These are phyloP conservation scores for Clamator glandarius DNA, from an alignment of 2,797 vertebrate species.

Conservation along the genomic window DNA sequence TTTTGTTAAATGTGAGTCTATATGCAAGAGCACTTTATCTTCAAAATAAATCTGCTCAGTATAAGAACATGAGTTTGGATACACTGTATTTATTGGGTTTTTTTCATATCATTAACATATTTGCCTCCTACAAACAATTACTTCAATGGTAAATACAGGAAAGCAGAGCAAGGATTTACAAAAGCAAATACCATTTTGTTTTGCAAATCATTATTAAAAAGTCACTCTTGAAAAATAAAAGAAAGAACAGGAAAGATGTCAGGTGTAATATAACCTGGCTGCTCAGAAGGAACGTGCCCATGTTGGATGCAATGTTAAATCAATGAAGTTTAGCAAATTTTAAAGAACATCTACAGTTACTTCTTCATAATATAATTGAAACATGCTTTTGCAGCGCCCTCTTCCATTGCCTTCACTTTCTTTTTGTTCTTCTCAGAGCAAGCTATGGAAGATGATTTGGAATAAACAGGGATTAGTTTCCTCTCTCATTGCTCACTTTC, in stretches of 20 bases:
- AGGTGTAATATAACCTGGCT: background rate
- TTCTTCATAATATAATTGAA: constrained; percentile 38
- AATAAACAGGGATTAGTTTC: constrained; percentile 47
- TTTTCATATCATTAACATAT: background rate
- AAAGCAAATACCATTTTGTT: background rate
- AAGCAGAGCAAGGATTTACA: background rate
- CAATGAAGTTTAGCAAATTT: constrained; percentile 37
- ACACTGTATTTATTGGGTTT: background rate
- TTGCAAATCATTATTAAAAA: constrained; percentile 17
- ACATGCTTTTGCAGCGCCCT: background rate
- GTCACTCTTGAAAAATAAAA: constrained; percentile 17
- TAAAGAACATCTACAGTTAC: constrained; percentile 15
- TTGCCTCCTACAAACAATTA: background rate
- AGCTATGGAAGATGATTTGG: background rate
- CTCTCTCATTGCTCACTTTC: background rate
- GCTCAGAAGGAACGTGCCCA: constrained; percentile 35
- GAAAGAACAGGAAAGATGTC: background rate
- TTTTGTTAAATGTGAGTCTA: background rate
- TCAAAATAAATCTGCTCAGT: constrained; percentile 7
- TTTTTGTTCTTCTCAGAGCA: background rate
- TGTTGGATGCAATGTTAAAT: constrained; percentile 1
- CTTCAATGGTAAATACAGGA: background rate
- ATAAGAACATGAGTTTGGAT: background rate
- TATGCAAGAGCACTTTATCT: background rate
- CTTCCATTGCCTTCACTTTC: background rate